These are phyloP conservation scores for Pyrochroa serraticornis DNA, from an alignment of 2,888 invertebrate species.

Conservation along the genomic window DNA sequence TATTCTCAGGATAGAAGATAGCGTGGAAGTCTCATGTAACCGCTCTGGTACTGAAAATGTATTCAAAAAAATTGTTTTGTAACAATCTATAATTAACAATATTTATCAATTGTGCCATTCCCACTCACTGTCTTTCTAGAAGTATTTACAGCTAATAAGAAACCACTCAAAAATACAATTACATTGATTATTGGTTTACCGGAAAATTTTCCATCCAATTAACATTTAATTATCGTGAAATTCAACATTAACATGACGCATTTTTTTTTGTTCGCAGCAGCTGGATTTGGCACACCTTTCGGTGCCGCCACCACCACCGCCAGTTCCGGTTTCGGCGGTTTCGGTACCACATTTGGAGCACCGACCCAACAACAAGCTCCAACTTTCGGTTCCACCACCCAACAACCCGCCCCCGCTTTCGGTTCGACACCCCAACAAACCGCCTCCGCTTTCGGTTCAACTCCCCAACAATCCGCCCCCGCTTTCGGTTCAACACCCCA, in stretches of 20 bases:
- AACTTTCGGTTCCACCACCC: slow-evolving; percentile 49
- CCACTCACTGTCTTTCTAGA: no score
- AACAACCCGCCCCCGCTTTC: slow-evolving; percentile 59
- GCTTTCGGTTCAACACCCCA: slow-evolving; percentile 35
- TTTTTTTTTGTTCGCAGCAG: slow-evolving; percentile 42
- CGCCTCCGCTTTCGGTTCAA: slow-evolving; percentile 46
- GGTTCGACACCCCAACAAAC: slow-evolving; percentile 42
- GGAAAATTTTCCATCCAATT: neutral
- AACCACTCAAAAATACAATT: no score
- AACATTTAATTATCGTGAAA: neutral
- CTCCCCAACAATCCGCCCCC: slow-evolving; percentile 32
- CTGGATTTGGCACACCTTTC: slow-evolving; percentile 60
- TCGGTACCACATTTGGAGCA: slow-evolving; percentile 54
- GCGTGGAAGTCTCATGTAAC: no score
- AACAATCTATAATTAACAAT: no score
- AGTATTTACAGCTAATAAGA: no score
- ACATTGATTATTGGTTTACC: no score
- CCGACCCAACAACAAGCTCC: slow-evolving; percentile 26
- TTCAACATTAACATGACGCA: neutral
- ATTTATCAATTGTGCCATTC: no score
- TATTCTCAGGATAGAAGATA: no score
- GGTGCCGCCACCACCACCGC: slow-evolving; percentile 56
- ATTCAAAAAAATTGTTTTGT: no score
- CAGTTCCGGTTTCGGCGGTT: slow-evolving; percentile 58
- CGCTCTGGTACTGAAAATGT: no score